Base-by-base conservation (phyloP, 2,113 vertebrate genomes). In the Sciurus niger region DNA sequence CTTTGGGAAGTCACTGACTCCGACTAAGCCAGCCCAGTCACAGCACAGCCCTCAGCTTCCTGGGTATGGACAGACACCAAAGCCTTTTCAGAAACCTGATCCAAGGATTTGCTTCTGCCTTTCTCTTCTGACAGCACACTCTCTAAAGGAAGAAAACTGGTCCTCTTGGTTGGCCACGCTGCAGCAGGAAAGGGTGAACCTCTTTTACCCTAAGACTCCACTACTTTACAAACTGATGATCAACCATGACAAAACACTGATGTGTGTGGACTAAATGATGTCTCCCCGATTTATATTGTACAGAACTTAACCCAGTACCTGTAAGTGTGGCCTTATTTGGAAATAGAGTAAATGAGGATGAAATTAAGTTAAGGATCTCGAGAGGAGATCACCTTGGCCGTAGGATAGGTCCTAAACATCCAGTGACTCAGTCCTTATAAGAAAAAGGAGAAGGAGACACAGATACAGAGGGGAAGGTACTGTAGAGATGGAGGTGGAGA, bases 211-310 rank as follows among this genome's bases (percentile, higher is more conserved):
- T 2, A 16, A 77, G 43, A 84, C 28, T 28, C 24, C n/a, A 16
- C 0, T 0, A 17, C n/a, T 32, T 65, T 68, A 60, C 0, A 2
- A 40, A 22, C 43, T 78, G 73, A 1, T 65, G 22, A 32, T 60
- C 58, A 58, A 67, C 4, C 13, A 12, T 1, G 17, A 32, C 6
- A 20, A 58, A 32, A 79, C 25, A 13, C 8, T 1, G 18, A 73
- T 1, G 1, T 0, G 28, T 68, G 18, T 0, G 5, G 51, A 6
- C 0, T 28, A 68, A 73, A 14, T 0, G 17, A 25, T 25, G 25
- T 40, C 8, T 48, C 32, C 43, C 32, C 60, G 25, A 43, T 6
- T 85, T 12, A 24, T 4, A 16, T 4, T 4, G 34, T 34, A 76
- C 74, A 83, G 20, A 28, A 28, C 24, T 24, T 58, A n/a, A 65